phyloP scores from a whole-genome alignment of 2,113 vertebrate genomes.

The Indri indri region DNA sequence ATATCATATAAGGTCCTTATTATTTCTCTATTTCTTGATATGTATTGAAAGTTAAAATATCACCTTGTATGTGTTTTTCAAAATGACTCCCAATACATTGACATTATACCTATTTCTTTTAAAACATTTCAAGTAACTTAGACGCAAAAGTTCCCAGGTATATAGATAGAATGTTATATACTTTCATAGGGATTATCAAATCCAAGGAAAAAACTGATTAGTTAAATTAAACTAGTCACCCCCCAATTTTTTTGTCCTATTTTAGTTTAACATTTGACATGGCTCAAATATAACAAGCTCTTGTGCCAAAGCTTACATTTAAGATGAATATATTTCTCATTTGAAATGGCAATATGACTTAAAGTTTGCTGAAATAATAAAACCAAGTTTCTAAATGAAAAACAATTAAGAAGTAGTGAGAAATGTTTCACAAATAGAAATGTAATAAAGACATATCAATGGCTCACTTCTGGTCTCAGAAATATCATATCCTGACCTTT shows the following conservation, averaged over 20 bases:
- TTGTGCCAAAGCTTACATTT: constrained; percentile 65
- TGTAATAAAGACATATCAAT: constrained; percentile 69
- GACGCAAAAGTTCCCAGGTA: background rate
- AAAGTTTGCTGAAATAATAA: constrained; percentile 73
- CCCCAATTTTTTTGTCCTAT: constrained; percentile 52
- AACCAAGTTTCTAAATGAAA: constrained; percentile 71
- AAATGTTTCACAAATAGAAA: constrained; percentile 68
- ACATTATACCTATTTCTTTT: background rate
- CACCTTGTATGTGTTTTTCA: background rate
- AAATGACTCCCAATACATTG: background rate
- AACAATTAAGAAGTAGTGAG: constrained; percentile 75
- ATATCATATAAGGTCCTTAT: background rate
- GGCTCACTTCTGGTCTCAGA: constrained; percentile 48
- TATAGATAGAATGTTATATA: background rate
- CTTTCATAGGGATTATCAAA: constrained; percentile 58
- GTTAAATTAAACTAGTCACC: constrained; percentile 66
- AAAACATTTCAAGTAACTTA: background rate
- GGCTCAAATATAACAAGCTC: constrained; percentile 77
- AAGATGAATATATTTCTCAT: constrained; percentile 76
- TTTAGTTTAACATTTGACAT: constrained; percentile 74
- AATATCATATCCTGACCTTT: constrained; percentile 68
- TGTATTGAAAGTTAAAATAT: constrained; percentile 3
- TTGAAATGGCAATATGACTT: constrained; percentile 52
- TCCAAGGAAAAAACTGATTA: constrained; percentile 64
- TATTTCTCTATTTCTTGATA: background rate